Evolutionary conservation across 2,888 invertebrate genomes (phyloP), one percentile per base, ranked within the genome.

Genomic region (Mesorhabditis belari): DNA sequence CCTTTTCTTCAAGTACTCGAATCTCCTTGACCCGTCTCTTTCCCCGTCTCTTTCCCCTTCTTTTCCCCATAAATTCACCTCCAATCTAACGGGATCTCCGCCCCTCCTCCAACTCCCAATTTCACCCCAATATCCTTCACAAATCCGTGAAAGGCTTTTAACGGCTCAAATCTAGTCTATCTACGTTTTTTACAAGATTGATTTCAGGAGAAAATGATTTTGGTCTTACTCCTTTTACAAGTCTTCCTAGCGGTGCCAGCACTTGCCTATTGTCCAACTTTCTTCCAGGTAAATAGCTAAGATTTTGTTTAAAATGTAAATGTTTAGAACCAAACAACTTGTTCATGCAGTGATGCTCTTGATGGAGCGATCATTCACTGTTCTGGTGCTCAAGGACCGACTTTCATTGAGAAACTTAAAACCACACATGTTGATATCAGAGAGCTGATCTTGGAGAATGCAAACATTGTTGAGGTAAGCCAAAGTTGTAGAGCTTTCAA

Each of bases 331-430:
- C 60, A 80, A 67, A 74, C 70, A 17, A 74, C 69, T 29, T 80
- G 80, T 63, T 69, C 76, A 0, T 80, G 80, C 53, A 70, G 66
- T 35, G 71, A 73, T 58, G 78, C 79, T 55, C 62, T 76, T 35
- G 81, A 81, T 62, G 81, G 81, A n/a, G 80, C 80, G 25, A 76
- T 81, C 3, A 72, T 81, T 55, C 69, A 69, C 51, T 81, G 81
- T 61, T 70, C 68, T 25, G 80, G 80, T 12, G 69, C 73, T 23
- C 69, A 75, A 5, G 76, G 78, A 12, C 76, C 80, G 0, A n/a
- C 35, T 12, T 64, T 81, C 21, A 74, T 81, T 25, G 81, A 81
- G 50, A 69, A 77, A 58, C 67, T 81, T 21, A 80, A 80, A 68
- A 62, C 66, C 29, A 59, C 63, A 51, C 73, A 75, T 23, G 67